phyloP scores from a whole-genome alignment of 2,113 vertebrate species.

The Oriolus oriolus region DNA sequence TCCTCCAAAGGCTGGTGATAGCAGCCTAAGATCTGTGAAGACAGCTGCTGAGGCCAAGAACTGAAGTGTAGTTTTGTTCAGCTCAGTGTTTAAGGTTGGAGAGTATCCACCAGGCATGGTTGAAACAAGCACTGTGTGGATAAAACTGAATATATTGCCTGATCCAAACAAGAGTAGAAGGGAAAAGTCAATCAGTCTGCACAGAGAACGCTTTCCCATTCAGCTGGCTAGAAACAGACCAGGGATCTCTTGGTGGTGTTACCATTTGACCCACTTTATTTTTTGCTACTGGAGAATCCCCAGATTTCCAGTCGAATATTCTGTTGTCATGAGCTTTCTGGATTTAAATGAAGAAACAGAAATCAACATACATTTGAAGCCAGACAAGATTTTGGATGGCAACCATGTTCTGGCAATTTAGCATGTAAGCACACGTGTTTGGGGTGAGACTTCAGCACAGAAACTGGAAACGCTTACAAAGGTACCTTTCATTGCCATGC shows the following conservation, averaged over 20 bases:
- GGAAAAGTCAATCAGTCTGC: slow-evolving; percentile 75
- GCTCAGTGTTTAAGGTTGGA: background rate
- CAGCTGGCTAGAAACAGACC: slow-evolving; percentile 70
- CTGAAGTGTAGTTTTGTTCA: background rate
- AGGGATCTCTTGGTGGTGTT: slow-evolving; percentile 68
- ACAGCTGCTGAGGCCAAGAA: background rate
- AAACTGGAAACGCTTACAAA: background rate
- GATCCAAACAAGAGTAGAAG: background rate
- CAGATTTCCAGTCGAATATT: slow-evolving; percentile 74
- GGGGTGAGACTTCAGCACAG: background rate
- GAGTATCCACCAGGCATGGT: background rate
- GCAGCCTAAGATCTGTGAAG: background rate
- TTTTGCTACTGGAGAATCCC: slow-evolving; percentile 63
- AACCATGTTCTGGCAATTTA: background rate
- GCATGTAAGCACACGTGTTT: background rate
- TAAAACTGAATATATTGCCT: background rate
- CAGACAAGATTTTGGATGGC: background rate
- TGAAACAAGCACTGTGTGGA: background rate
- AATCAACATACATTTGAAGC: background rate
- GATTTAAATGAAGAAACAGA: background rate
- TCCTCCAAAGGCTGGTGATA: background rate
- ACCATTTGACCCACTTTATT: slow-evolving; percentile 76
- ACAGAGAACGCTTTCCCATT: slow-evolving; percentile 64
- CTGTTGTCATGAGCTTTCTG: slow-evolving; percentile 56
- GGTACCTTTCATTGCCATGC: background rate